Evolutionary conservation across 1,140 invertebrate species (phyloP).

Genomic region (Mizuhopecten yessoensis): DNA sequence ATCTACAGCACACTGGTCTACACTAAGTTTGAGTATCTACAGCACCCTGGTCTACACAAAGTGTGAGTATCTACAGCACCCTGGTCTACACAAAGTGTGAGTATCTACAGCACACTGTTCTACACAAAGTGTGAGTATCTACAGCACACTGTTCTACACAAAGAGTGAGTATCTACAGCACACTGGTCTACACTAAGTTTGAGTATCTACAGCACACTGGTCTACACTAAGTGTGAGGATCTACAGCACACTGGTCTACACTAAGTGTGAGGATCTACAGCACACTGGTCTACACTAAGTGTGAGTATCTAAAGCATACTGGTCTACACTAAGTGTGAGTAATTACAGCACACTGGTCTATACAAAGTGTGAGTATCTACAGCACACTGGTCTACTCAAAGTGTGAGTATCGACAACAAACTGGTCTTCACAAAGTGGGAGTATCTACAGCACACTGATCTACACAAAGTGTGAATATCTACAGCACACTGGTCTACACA

Average conservation of each 20-base stretch:
- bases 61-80: slow-evolving; percentile 64
- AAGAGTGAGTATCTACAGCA: slow-evolving; percentile 75
- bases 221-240: too few relatives aligned
- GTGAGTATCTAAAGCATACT: slow-evolving; percentile 76
- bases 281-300: too few relatives aligned
- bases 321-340: slow-evolving; percentile 74
- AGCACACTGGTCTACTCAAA: slow-evolving; percentile 75
- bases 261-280: slow-evolving; percentile 68
- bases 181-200: slow-evolving; percentile 77
- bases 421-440: too few relatives aligned
- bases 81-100: too few relatives aligned
- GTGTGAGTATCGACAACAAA: slow-evolving; percentile 64
- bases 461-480: slow-evolving; percentile 75
- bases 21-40: too few relatives aligned
- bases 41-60: slow-evolving; percentile 75
- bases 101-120: slow-evolving; percentile 75
- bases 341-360: too few relatives aligned
- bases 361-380: too few relatives aligned
- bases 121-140: slow-evolving; percentile 71
- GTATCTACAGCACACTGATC: slow-evolving; percentile 75
- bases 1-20: too few relatives aligned
- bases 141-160: too few relatives aligned
- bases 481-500: slow-evolving; percentile 74
- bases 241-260: slow-evolving; percentile 75
- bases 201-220: background rate